Percentiles rank a stretch among this genome's conserved stretches.
phyloP scores from a whole-genome alignment of 2,797 vertebrate species.

The Neostethus bicornis region DNA sequence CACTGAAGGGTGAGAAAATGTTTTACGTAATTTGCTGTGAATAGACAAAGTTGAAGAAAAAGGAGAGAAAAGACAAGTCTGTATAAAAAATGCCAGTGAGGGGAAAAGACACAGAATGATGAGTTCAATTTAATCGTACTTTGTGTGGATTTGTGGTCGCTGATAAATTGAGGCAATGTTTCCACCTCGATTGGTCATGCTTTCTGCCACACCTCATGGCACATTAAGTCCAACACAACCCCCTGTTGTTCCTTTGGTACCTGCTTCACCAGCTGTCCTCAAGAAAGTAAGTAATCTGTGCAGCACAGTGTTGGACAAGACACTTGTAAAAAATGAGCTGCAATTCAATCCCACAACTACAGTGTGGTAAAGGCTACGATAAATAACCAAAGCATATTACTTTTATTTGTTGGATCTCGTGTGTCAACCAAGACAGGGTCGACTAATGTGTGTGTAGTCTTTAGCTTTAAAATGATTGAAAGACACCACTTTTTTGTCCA shows the following conservation, averaged over 20 bases:
- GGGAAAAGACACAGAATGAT: conserved; percentile 33
- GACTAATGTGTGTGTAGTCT: no score
- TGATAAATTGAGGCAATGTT: conserved; percentile 53
- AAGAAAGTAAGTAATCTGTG: conserved; percentile 33
- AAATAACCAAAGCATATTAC: neutral
- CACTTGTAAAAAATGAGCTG: conserved; percentile 15
- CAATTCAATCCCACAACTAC: conserved; percentile 20
- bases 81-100: neutral
- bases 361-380: neutral
- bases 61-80: neutral
- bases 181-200: conserved; percentile 46
- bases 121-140: conserved; percentile 60
- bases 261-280: conserved; percentile 33
- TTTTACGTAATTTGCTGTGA: conserved; percentile 26
- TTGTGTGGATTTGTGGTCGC: conserved; percentile 36
- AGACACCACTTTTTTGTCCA: no score
- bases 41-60: neutral
- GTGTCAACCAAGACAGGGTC: no score
- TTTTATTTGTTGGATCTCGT: no score
- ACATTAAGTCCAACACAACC: conserved; percentile 44
- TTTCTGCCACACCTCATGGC: conserved; percentile 41
- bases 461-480: no score
- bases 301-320: conserved; percentile 13
- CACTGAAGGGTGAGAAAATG: conserved; percentile 25
- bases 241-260: conserved; percentile 32